Evolutionary conservation across 2,888 invertebrate species (phyloP).

Genomic region (Tineola bisselliella): DNA sequence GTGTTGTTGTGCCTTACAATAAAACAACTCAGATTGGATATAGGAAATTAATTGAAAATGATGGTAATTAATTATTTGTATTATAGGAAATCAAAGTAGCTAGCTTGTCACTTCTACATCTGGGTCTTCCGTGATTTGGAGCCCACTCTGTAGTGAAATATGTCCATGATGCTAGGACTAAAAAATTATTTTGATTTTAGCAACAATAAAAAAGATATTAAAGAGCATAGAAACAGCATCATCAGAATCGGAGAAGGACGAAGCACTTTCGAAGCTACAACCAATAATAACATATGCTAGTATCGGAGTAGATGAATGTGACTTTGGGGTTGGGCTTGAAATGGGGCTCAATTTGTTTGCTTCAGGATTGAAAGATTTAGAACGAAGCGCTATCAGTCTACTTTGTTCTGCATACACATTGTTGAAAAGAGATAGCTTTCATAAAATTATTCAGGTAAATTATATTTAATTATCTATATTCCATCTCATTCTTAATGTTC

Average conservation of each 20-base stretch:
- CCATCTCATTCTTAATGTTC: too few relatives aligned
- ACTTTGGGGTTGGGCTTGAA: constrained; percentile 93
- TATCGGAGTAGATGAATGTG: constrained; percentile 94
- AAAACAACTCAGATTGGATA: constrained; percentile 87
- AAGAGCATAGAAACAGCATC: constrained; percentile 70
- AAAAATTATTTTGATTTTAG: constrained; percentile 48
- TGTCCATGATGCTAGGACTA: too few relatives aligned
- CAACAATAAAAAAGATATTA: constrained; percentile 74
- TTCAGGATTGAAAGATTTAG: constrained; percentile 75
- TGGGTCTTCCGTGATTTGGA: too few relatives aligned
- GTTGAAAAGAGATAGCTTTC: constrained; percentile 76
- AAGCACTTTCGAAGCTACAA: constrained; percentile 75
- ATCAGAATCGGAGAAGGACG: constrained; percentile 67
- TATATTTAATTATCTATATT: too few relatives aligned
- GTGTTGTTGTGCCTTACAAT: constrained; percentile 86
- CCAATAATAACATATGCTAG: constrained; percentile 84
- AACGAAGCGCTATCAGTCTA: constrained; percentile 71
- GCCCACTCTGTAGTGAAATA: too few relatives aligned
- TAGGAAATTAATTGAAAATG: constrained; percentile 75
- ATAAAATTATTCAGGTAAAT: constrained; percentile 75
- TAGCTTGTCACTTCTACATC: too few relatives aligned
- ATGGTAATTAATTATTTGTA: constrained; percentile 55
- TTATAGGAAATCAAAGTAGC: too few relatives aligned
- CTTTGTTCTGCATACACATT: constrained; percentile 81
- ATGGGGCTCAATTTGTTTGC: constrained; percentile 87